These are phyloP conservation scores for Sarcophaga rosellei DNA, from an alignment of 2,888 invertebrate species.

Conservation along the genomic window DNA sequence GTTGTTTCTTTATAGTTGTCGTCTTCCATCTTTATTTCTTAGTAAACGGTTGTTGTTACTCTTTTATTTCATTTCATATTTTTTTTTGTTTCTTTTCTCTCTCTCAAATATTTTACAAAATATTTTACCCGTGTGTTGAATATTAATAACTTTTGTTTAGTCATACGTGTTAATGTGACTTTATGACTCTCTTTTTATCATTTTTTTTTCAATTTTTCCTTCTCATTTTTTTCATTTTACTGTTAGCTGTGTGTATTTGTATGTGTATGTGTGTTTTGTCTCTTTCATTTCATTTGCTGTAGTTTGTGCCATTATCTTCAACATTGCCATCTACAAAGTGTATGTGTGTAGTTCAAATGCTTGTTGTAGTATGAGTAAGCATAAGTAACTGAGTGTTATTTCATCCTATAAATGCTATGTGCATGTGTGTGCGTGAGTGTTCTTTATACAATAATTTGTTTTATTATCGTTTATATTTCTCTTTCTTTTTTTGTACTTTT, in stretches of 20 bases:
- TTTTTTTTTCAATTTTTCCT: conserved; percentile 33
- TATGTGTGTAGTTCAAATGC: background rate
- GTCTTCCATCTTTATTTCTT: conserved; percentile 26
- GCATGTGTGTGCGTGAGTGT: conserved; percentile 1
- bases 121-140: conserved; percentile 64
- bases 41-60: conserved; percentile 29
- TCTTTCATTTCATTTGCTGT: conserved; percentile 1
- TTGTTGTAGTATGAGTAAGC: background rate
- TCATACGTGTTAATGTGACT: conserved; percentile 81
- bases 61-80: conserved; percentile 23
- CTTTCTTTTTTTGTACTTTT: background rate
- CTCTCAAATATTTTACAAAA: background rate
- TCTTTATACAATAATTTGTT: conserved; percentile 30
- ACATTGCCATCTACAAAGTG: background rate
- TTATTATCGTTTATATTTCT: conserved; percentile 1
- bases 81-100: background rate
- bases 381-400: background rate
- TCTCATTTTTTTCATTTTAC: background rate
- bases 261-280: background rate
- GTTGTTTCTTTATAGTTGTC: conserved; percentile 10
- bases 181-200: conserved; percentile 76
- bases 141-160: conserved; percentile 77
- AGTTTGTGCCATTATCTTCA: conserved; percentile 17
- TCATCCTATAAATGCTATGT: no score
- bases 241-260: background rate